These are phyloP conservation scores for Drosophila emarginata DNA, from an alignment of 2,888 invertebrate species.

Conservation along the genomic window DNA sequence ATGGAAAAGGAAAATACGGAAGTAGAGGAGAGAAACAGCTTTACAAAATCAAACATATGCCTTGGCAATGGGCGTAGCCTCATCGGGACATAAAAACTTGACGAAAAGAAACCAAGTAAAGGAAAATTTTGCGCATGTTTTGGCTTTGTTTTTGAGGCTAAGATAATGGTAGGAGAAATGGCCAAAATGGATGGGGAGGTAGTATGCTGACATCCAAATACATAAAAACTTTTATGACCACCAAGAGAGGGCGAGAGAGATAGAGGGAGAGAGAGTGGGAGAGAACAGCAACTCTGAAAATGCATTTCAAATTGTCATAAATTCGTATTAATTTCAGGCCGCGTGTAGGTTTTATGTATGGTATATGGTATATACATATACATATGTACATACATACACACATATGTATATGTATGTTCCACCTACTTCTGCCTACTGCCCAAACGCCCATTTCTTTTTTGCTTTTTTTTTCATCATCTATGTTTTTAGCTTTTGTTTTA, in stretches of 20 bases:
- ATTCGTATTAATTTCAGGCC: constrained; percentile 64
- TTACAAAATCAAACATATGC: constrained; percentile 51
- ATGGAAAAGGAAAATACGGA: too few relatives aligned
- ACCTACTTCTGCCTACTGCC: neutral
- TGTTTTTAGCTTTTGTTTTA: constrained; percentile 52
- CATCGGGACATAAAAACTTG: constrained; percentile 45
- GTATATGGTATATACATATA: neutral
- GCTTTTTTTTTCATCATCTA: neutral
- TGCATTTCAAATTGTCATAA: constrained; percentile 9
- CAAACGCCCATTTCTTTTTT: neutral
- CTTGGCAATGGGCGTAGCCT: constrained; percentile 42
- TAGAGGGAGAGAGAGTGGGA: neutral
- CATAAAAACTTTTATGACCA: constrained; percentile 6
- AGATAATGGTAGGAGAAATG: constrained; percentile 21
- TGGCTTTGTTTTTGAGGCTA: constrained; percentile 26
- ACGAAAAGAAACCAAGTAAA: neutral
- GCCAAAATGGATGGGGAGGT: neutral
- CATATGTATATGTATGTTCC: too few relatives aligned
- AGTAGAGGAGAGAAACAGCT: too few relatives aligned
- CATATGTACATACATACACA: neutral
- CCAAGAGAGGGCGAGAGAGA: neutral
- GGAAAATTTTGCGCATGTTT: constrained; percentile 48
- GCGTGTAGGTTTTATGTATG: constrained; percentile 57
- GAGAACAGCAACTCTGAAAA: constrained; percentile 1
- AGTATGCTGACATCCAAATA: constrained; percentile 1